Evolutionary conservation across 2,113 vertebrate genomes (phyloP), one percentile per base, ranked within the genome.

Genomic region (Clinocottus analis): DNA sequence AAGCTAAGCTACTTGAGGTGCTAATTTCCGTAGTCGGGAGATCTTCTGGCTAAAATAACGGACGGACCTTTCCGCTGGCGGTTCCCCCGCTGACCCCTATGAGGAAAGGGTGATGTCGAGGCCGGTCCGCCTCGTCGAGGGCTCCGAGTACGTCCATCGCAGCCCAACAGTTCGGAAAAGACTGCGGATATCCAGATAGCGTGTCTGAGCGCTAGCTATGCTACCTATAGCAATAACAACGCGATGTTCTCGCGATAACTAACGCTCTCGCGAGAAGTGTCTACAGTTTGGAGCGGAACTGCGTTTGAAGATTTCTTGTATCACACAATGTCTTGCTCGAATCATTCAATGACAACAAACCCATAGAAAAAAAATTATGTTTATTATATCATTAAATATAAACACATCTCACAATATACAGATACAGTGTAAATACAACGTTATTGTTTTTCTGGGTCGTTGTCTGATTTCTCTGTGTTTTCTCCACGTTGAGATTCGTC

Each of bases 1-100:
- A 49, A 56, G 83, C 84, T 89, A 91, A 82, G 58, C 72, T 86
- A 76, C 10, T 2, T 11, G 12, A 25, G 23, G 59, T 53, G 76
- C 80, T 78, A 87, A 85, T 19, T 56, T 43, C 23, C 51, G 21
- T 27, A 2, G 1, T 16, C 11, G 3, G 33, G 21, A 16, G 2
- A 51, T 65, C 17, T 1, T n/a, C 14, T 12, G 10, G 4, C 29
- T 27, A 17, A 45, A 78, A 56, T 51, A 45, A 31, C 7, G 1
- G 0, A 66, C 72, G 19, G 23, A 98, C 97, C 96, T 99, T 98
- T 25, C 97, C 97, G 80, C 97, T 97, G 60, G 97, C 97, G 0
- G 97, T 98, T 86, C 97, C 97, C 61, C 97, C 97, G 90, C 97
- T 98, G 39, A 98, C 97, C 0, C 97, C 97, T 69, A 99, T 98